Conservation (phyloP, 92 coral and sea anemone genomes). For the Paragorgia papillata region DNA sequence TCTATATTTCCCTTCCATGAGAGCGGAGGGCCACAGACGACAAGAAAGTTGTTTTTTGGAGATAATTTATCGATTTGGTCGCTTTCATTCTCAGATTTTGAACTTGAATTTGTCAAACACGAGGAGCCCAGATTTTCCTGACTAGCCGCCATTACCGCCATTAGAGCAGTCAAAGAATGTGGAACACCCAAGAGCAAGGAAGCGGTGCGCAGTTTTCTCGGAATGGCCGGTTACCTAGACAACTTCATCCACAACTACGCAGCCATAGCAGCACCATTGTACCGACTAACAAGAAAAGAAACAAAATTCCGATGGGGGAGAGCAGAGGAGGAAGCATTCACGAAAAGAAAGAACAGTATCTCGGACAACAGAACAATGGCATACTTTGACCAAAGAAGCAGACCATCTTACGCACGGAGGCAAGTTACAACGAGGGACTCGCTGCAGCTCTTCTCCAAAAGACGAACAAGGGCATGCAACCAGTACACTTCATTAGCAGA, state of each 20-base stretch:
- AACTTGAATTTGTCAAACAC: not conserved
- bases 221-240: constrained; percentile 64
- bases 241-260: constrained; percentile 55
- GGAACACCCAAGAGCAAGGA: constrained; percentile 53
- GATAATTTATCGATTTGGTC: constrained; percentile 24
- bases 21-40: too few species aligned
- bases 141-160: constrained; percentile 1
- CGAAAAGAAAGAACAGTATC: constrained; percentile 55
- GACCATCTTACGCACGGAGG: constrained; percentile 29
- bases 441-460: constrained; percentile 52
- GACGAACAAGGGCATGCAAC: constrained; percentile 48
- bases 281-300: constrained; percentile 48
- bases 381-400: constrained; percentile 35
- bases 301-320: constrained; percentile 46
- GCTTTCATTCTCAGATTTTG: constrained; percentile 37
- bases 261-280: constrained; percentile 60
- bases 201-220: constrained; percentile 66
- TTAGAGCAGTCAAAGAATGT: constrained; percentile 67
- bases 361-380: constrained; percentile 51
- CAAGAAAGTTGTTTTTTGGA: too few species aligned
- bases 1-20: too few species aligned
- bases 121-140: not conserved
- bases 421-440: constrained; percentile 50
- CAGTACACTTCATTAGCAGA: constrained; percentile 52
- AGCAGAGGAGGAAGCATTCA: constrained; percentile 51